Percentiles rank a stretch among this genome's conserved stretches.
These are phyloP conservation scores for Campoletis sonorensis DNA, from an alignment of 1,140 invertebrate genomes.

Conservation along the genomic window DNA sequence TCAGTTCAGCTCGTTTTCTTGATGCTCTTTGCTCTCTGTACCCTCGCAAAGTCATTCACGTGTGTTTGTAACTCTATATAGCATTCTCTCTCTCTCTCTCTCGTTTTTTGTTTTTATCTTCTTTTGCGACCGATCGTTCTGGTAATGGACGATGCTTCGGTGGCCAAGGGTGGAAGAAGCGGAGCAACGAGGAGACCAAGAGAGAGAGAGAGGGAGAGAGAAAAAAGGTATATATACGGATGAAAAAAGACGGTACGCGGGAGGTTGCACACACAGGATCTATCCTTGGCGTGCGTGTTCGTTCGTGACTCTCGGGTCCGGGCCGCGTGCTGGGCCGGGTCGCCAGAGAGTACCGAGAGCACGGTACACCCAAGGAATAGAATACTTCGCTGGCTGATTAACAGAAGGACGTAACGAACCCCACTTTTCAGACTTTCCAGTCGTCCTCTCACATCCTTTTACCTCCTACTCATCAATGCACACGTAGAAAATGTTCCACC, in stretches of 20 bases:
- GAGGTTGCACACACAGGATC: conserved; percentile 46
- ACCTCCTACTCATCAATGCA: too few relatives aligned
- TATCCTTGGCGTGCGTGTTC: conserved; percentile 53
- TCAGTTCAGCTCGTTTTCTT: not conserved
- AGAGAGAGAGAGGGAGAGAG: conserved; percentile 21
- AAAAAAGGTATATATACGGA: conserved; percentile 42
- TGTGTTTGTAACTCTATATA: not conserved
- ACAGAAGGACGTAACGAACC: conserved; percentile 1
- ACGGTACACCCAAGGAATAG: not conserved
- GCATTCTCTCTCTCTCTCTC: not conserved
- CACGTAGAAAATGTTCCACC: too few relatives aligned
- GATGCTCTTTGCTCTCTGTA: conserved; percentile 17
- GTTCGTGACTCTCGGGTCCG: conserved; percentile 51
- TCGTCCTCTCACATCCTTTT: too few relatives aligned
- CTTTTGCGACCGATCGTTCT: conserved; percentile 29
- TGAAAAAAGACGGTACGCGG: conserved; percentile 38
- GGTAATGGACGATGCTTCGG: conserved; percentile 13
- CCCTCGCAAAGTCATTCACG: not conserved
- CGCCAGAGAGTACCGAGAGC: not conserved
- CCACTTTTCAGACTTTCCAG: not conserved
- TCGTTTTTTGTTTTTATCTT: conserved; percentile 16
- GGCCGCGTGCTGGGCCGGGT: conserved; percentile 30
- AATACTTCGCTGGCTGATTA: not conserved
- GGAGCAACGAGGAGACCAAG: conserved; percentile 43
- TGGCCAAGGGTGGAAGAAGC: conserved; percentile 50